phyloP scores from a whole-genome alignment of 2,113 vertebrate species.

The Psittacula cyanocephala region DNA sequence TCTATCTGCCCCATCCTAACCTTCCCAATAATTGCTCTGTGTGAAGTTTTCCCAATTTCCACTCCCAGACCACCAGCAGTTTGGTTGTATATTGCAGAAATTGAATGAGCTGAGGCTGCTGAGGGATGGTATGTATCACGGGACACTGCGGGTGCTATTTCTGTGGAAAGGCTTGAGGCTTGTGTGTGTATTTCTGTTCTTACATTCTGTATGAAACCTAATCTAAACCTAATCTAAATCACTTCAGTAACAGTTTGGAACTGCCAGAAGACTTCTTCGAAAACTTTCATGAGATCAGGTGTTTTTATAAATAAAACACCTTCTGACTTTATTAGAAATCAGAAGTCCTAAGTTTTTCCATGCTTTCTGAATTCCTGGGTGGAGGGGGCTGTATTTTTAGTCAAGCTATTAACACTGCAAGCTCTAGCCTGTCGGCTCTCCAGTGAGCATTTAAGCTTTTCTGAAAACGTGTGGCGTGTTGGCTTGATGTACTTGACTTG shows the following conservation, averaged over 20 bases:
- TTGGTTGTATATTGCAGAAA: neutral
- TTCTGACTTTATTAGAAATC: neutral
- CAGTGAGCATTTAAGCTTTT: neutral
- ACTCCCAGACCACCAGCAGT: neutral
- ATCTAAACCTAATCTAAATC: neutral
- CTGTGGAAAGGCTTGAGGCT: neutral
- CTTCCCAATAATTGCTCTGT: neutral
- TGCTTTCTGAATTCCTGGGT: neutral
- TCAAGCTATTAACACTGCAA: neutral
- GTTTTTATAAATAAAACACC: neutral
- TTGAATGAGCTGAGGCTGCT: neutral
- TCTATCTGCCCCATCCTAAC: neutral
- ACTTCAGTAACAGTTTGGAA: neutral
- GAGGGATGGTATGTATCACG: neutral
- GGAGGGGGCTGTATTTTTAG: slow-evolving; percentile 10
- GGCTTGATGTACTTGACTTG: neutral
- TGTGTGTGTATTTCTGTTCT: neutral
- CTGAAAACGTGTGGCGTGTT: neutral
- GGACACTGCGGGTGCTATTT: neutral
- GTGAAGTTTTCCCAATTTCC: neutral
- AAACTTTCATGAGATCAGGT: neutral
- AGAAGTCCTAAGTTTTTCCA: neutral
- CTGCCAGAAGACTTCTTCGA: neutral
- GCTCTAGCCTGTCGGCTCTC: neutral
- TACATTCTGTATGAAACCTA: neutral